A percentile compares a stretch with the other conserved stretches of the same genome.
Conservation (phyloP, 2,888 invertebrate species). For the Autographa gamma region DNA sequence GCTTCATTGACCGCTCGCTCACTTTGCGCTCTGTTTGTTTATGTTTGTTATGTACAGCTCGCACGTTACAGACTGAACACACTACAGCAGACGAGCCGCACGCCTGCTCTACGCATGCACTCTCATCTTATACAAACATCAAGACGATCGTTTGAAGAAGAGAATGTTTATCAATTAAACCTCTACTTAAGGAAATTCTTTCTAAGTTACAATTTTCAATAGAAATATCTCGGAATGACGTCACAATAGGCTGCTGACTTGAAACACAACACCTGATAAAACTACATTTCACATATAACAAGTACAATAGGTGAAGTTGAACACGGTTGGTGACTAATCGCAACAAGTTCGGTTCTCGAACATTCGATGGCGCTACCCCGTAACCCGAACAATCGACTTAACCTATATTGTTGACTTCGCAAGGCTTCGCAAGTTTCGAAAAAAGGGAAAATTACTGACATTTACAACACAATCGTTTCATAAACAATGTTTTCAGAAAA, state of each 20-base stretch:
- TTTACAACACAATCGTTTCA: no score
- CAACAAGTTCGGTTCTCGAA: neutral
- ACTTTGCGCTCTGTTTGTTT: constrained; percentile 5
- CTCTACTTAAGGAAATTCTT: constrained; percentile 37
- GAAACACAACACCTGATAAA: constrained; percentile 47
- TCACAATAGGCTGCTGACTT: constrained; percentile 38
- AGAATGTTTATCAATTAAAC: constrained; percentile 47
- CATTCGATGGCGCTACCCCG: no score
- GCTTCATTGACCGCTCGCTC: constrained; percentile 1
- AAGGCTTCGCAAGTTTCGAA: no score
- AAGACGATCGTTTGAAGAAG: constrained; percentile 5
- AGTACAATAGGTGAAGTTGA: constrained; percentile 8
- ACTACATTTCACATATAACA: constrained; percentile 23
- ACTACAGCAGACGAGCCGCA: neutral
- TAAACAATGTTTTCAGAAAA: no score
- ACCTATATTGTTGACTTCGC: no score
- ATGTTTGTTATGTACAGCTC: neutral
- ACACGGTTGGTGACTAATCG: neutral
- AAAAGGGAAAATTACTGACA: no score
- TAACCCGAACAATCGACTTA: no score
- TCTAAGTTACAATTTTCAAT: constrained; percentile 43
- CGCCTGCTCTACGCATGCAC: constrained; percentile 4
- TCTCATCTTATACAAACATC: constrained; percentile 32
- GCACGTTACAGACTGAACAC: neutral
- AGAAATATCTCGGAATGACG: constrained; percentile 35